A percentile compares a stretch with the other conserved stretches of the same genome.
These are phyloP conservation scores for Sicus ferrugineus DNA, from an alignment of 2,888 invertebrate species.

Conservation along the genomic window DNA sequence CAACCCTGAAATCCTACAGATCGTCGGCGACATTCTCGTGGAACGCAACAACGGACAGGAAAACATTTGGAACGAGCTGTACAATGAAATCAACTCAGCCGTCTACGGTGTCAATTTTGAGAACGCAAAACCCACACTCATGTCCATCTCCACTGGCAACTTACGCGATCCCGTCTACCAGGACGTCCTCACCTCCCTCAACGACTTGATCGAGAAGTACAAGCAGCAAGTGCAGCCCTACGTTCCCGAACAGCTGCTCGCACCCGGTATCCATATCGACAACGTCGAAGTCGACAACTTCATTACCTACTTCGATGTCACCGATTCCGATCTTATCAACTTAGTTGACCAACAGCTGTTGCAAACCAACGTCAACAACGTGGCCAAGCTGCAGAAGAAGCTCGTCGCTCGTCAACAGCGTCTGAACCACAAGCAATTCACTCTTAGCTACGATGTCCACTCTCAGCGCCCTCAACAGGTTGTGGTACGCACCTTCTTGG, in stretches of 20 bases:
- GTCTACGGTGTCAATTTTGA: slow-evolving; percentile 69
- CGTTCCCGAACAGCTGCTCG: slow-evolving; percentile 68
- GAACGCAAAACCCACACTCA: slow-evolving; percentile 65
- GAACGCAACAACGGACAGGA: not conserved
- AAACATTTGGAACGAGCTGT: slow-evolving; percentile 25
- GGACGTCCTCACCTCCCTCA: slow-evolving; percentile 69
- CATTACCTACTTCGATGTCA: slow-evolving; percentile 73
- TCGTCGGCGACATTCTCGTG: slow-evolving; percentile 33
- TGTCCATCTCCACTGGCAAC: slow-evolving; percentile 43
- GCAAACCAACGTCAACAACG: slow-evolving; percentile 47
- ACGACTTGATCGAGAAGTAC: slow-evolving; percentile 69
- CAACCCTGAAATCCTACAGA: slow-evolving; percentile 27
- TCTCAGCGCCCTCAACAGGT: slow-evolving; percentile 68
- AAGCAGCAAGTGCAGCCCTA: slow-evolving; percentile 68
- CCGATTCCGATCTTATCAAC: slow-evolving; percentile 68
- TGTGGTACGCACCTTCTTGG: slow-evolving; percentile 71
- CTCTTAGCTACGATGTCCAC: slow-evolving; percentile 68
- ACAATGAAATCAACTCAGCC: slow-evolving; percentile 6
- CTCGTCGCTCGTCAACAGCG: slow-evolving; percentile 70
- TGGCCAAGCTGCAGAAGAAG: slow-evolving; percentile 44
- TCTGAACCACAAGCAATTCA: slow-evolving; percentile 74
- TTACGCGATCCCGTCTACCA: slow-evolving; percentile 78
- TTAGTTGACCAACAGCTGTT: slow-evolving; percentile 52
- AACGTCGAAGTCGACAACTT: slow-evolving; percentile 71
- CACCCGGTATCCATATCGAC: slow-evolving; percentile 68